Evolutionary conservation across 2,113 vertebrate genomes (phyloP).

Genomic region (Arenaria interpres): DNA sequence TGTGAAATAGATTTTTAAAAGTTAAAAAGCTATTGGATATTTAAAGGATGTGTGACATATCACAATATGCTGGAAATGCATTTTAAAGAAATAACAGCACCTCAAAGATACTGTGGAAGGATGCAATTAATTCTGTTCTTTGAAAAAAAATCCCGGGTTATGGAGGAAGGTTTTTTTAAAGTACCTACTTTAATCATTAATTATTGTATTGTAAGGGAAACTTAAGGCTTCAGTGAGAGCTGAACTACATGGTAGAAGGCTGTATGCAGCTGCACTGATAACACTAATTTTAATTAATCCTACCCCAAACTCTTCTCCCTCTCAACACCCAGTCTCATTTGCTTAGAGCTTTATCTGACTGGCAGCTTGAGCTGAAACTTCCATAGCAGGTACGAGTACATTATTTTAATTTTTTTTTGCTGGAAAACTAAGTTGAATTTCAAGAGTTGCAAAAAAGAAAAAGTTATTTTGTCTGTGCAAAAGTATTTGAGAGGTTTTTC

Average conservation of each 20-base stretch:
- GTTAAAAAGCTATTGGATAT: slow-evolving; percentile 58
- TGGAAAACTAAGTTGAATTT: neutral
- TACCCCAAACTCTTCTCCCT: neutral
- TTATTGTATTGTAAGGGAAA: neutral
- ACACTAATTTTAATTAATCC: slow-evolving; percentile 51
- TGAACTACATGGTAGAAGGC: neutral
- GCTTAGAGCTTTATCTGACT: neutral
- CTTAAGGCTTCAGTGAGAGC: neutral
- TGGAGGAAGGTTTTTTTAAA: neutral
- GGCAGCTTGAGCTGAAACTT: neutral
- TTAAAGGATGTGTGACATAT: slow-evolving; percentile 58
- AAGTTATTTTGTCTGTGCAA: neutral
- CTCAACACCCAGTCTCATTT: neutral
- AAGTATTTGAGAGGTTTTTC: neutral
- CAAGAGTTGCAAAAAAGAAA: neutral
- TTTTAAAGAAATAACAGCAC: slow-evolving; percentile 47
- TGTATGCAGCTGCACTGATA: neutral
- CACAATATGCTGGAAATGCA: slow-evolving; percentile 53
- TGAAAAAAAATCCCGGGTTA: neutral
- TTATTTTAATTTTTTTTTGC: neutral
- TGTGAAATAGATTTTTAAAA: slow-evolving; percentile 53
- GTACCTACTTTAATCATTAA: slow-evolving; percentile 9
- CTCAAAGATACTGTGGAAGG: neutral
- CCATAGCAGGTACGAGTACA: neutral
- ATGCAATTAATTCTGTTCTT: slow-evolving; percentile 41